Evolutionary conservation across 2,888 invertebrate genomes (phyloP), one percentile per base, ranked within the genome.

Genomic region (Ischnura elegans): DNA sequence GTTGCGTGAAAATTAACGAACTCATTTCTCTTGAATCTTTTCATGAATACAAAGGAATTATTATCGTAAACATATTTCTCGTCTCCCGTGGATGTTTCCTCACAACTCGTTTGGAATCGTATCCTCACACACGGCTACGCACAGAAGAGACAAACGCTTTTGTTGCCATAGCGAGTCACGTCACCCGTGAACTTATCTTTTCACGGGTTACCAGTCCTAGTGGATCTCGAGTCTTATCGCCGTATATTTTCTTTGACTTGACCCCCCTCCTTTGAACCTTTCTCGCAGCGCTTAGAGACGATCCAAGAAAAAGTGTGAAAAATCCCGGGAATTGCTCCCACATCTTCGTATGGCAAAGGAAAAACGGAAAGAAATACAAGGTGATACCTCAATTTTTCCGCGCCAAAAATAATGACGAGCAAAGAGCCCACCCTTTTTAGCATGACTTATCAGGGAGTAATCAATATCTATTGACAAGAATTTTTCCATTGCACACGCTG

Each of bases 111-210:
- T 13, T 4, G 36, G 36, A 29, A 76, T 76, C 25, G 36, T 76
- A 36, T 76, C 76, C 76, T 76, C 76, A 76, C 76, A 76, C 76
- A 36, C 36, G 76, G 76, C 76, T 76, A 76, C 76, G 76, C n/a
- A 76, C 76, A 76, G 10, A 36, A 76, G 25, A 76, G 76, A 76
- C 76, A 76, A 76, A 21, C 61, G 76, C 76, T 29, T 29, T 76
- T 76, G 21, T 76, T 36, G 76, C 76, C 76, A 76, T n/a, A 29
- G 36, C 16, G 76, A 76, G 76, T 36, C 36, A 36, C 76, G 29
- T 76, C 76, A 76, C 76, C 76, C 76, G 76, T 76, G 76, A 76
- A 29, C 76, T 76, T 25, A 76, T 76, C 76, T 76, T 19, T 76
- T 76, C 76, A 76, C 76, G 76, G 76, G 8, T 76, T 76, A 76